Evolutionary conservation across 2,888 invertebrate genomes (phyloP), one percentile per base, ranked within the genome.

Genomic region (Parthenolecanium corni): DNA sequence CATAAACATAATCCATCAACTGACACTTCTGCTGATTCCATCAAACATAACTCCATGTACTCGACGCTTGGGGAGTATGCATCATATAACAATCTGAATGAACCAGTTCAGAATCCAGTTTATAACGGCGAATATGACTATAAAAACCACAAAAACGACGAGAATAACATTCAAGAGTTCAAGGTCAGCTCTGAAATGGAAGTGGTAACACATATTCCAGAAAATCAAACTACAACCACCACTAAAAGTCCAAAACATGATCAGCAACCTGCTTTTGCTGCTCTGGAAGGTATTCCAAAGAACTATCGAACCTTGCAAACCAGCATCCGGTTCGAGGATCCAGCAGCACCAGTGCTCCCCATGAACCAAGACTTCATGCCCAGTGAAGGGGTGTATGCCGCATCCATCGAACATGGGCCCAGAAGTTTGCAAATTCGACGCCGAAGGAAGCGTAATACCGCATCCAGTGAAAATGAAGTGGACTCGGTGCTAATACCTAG

Each of bases 391-490:
- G 72, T 0, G 9, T 75, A 20, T 16, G 38, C 61, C 6, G 47
- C 61, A 3, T 61, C 61, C 1, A 51, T 61, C 1, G 76, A 76
- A 65, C 76, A 76, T 57, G 76, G 76, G 0, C 76, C 76, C 1
- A 71, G 76, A 62, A 71, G 70, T 2, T 53, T 74, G 52, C 71
- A 71, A 53, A 57, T 65, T 21, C 58, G 53, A 6, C 58, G 61
- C 20, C 52, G 47, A 51, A 42, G 36, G 24, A 49, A 23, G 14
- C 51, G 44, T 42, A 42, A 46, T 38, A 36, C 51, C 20, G 46
- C 47, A 21, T 51, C 65, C 36, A 65, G 67, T n/a, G 61, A 66
- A 9, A 69, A 69, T 49, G 69, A 69, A 52, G 65, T 69, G 9
- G 69, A 69, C 54, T 63, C 63, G 2, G 24, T 63, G n/a, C 36